Evolutionary conservation across 2,888 invertebrate species (phyloP), one percentile per base, ranked within the genome.

Genomic region (Heliconius sara): DNA sequence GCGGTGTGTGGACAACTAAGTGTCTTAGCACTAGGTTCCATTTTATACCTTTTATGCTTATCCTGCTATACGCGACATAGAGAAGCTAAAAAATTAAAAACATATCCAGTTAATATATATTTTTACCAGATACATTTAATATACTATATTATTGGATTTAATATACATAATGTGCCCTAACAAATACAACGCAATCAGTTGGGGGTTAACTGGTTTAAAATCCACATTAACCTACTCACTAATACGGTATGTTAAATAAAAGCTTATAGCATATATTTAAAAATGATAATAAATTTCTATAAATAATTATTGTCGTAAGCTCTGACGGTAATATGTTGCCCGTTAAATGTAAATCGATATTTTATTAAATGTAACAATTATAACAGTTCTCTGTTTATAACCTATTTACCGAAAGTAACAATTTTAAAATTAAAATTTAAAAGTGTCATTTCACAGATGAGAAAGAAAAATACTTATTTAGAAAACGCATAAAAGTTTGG

Each of bases 171-270:
- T 43, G 39, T 22, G 34, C 34, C 12, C 12, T 39, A n/a, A 68
- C 16, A 39, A 67, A 22, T 34, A 67, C 22, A 27, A 19, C 22
- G 30, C 6, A 68, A n/a, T 68, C n/a, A 25, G 7, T 43, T 43
- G 25, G 19, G 70, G 43, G 43, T 47, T 43, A 70, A 47, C 25
- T 43, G 7, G 70, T 43, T 70, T 25, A 70, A 70, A 70, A 70
- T 70, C 1, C 43, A 43, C 70, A 70, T 70, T 70, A 47, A 70
- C 70, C 70, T 70, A 13, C 16, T 16, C 16, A 70, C 43, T 47
- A 70, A 70, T 47, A 70, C 47, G 70, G 70, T 39, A 39, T 12
- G 22, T 68, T 68, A 68, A 68, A 68, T 68, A 25, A 70, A 70
- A 47, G 16, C 25, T n/a, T 68, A 25, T 47, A 25, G 27, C 43